phyloP scores from a whole-genome alignment of 2,888 invertebrate genomes.

The Luperina nickerlii region DNA sequence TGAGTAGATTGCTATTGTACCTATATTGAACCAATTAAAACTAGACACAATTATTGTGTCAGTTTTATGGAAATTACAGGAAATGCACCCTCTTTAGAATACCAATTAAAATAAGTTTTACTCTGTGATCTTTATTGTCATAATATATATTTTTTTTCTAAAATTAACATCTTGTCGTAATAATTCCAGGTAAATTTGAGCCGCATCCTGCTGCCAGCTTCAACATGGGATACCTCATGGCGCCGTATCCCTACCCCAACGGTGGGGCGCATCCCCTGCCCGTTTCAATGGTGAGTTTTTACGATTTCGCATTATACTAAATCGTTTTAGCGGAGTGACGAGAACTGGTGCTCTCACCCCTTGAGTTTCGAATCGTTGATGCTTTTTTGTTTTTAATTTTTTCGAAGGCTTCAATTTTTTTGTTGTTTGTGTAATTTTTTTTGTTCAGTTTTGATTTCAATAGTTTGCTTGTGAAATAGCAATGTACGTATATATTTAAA shows the following conservation, averaged over 20 bases:
- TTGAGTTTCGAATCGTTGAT: conserved; percentile 37
- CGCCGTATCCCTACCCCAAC: conserved; percentile 97
- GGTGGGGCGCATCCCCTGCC: conserved; percentile 95
- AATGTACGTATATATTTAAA: background rate
- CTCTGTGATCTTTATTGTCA: conserved; percentile 1
- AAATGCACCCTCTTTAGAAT: conserved; percentile 5
- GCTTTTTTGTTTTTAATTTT: conserved; percentile 18
- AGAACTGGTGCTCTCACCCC: conserved; percentile 57
- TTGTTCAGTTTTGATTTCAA: background rate
- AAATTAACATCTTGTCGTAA: conserved; percentile 10
- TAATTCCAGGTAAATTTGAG: conserved; percentile 94
- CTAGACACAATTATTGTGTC: background rate
- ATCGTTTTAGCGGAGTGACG: conserved; percentile 60
- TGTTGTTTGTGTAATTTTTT: background rate
- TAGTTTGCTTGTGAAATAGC: background rate
- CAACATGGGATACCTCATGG: conserved; percentile 98
- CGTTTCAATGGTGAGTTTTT: conserved; percentile 95
- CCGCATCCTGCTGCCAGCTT: conserved; percentile 95
- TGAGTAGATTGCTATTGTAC: background rate
- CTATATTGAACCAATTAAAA: conserved; percentile 7
- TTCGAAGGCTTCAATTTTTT: background rate
- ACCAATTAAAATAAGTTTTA: background rate
- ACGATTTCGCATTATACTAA: conserved; percentile 62
- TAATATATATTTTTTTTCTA: background rate
- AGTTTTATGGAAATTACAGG: conserved; percentile 17